A percentile compares a stretch with the other conserved stretches of the same genome.
These are phyloP conservation scores for Micropoecilia bifurca DNA, from an alignment of 2,797 vertebrate species.

Conservation along the genomic window DNA sequence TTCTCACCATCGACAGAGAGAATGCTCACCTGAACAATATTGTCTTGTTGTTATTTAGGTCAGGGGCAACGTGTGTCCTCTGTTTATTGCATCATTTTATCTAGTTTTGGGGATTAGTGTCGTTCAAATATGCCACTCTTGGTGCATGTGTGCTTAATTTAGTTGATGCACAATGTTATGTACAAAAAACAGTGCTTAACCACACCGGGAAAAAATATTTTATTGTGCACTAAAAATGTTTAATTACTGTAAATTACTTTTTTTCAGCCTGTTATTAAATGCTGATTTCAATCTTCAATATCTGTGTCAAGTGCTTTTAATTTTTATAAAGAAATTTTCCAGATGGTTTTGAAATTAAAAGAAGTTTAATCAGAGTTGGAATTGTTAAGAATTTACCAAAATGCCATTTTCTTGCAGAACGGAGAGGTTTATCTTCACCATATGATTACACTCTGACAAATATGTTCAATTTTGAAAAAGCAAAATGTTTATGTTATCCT, in stretches of 20 bases:
- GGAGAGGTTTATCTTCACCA: conserved; percentile 42
- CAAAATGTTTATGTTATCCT: conserved; percentile 29
- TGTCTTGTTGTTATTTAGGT: conserved; percentile 66
- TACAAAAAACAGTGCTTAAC: conserved; percentile 36
- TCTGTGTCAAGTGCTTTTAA: conserved; percentile 21
- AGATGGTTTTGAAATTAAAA: conserved; percentile 8
- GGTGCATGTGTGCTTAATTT: conserved; percentile 48
- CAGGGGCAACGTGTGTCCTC: conserved; percentile 45
- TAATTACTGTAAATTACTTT: conserved; percentile 52
- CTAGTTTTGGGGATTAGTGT: conserved; percentile 66
- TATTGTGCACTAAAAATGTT: conserved; percentile 22
- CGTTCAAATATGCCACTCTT: conserved; percentile 52
- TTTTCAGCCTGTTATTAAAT: conserved; percentile 76
- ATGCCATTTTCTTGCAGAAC: conserved; percentile 45
- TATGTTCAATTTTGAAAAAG: conserved; percentile 20
- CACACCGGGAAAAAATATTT: conserved; percentile 30
- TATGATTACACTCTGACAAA: conserved; percentile 15
- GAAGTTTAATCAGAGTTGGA: conserved; percentile 29
- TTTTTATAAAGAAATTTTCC: conserved; percentile 5
- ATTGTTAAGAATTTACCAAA: conserved; percentile 46
- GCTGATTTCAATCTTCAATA: conserved; percentile 43
- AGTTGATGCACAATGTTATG: conserved; percentile 38
- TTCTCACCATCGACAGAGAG: conserved; percentile 60
- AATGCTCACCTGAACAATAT: conserved; percentile 56
- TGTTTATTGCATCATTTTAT: conserved; percentile 57